Evolutionary conservation across 2,113 vertebrate genomes (phyloP).

Genomic region (Tor tambroides): DNA sequence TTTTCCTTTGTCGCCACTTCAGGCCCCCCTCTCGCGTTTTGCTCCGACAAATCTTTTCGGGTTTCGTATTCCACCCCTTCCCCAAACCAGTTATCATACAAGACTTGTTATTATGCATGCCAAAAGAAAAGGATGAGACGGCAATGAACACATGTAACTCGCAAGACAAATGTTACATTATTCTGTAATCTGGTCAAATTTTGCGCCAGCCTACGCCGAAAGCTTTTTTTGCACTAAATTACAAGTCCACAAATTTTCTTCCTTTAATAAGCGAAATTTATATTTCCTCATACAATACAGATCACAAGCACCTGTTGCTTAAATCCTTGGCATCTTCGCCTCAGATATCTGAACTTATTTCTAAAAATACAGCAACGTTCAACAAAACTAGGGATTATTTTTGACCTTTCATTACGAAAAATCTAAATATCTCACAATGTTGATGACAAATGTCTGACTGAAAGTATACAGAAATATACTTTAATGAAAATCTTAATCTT

Average conservation of each 20-base stretch:
- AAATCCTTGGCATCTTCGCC: not conserved
- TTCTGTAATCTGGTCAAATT: not conserved
- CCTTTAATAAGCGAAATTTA: not conserved
- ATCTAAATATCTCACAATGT: not conserved
- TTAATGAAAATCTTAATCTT: not conserved
- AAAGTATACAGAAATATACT: not conserved
- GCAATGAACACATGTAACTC: conserved; percentile 1
- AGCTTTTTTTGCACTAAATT: not conserved
- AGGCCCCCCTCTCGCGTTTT: conserved; percentile 20
- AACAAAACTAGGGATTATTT: not conserved
- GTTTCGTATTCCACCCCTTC: conserved; percentile 16
- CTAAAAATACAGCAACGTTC: not conserved
- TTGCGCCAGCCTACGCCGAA: not conserved
- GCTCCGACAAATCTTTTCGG: conserved; percentile 14
- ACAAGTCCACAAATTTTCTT: not conserved
- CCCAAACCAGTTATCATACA: conserved; percentile 10
- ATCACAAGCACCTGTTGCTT: conserved; percentile 36
- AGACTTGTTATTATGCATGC: conserved; percentile 30
- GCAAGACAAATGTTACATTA: not conserved
- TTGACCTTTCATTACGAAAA: not conserved
- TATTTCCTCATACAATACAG: not conserved
- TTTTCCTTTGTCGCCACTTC: conserved; percentile 39
- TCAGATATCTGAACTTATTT: not conserved
- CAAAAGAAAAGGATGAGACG: conserved; percentile 14
- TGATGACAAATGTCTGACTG: not conserved